Conservation (phyloP, 2,797 vertebrate genomes). For the Acanthurus lineatus region DNA sequence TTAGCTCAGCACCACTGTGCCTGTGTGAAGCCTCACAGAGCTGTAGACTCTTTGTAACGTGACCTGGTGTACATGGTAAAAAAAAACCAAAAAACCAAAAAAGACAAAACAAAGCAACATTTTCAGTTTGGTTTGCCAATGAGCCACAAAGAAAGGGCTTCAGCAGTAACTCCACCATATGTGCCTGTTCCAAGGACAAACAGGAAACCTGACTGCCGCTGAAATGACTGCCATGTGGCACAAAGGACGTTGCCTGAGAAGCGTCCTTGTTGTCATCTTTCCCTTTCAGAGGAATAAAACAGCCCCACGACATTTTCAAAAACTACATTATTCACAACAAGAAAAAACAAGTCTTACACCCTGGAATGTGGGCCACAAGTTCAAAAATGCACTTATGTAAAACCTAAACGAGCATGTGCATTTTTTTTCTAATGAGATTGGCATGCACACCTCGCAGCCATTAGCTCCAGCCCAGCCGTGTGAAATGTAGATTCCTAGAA, state of each 20-base stretch:
- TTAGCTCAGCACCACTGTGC: neutral
- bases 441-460: conserved; percentile 70
- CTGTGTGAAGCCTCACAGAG: neutral
- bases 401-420: conserved; percentile 16
- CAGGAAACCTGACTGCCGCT: neutral
- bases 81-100: no score
- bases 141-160: conserved; percentile 4
- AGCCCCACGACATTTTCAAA: neutral
- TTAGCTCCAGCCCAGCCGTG: conserved; percentile 59
- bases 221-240: conserved; percentile 12
- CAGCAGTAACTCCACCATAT: neutral
- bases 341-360: neutral
- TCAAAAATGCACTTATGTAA: conserved; percentile 30
- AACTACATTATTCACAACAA: conserved; percentile 19
- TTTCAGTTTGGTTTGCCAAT: neutral
- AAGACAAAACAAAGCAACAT: neutral
- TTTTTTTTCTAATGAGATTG: conserved; percentile 75
- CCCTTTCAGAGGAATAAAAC: conserved; percentile 34
- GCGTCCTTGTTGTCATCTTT: conserved; percentile 27
- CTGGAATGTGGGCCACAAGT: neutral
- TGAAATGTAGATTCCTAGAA: conserved; percentile 72
- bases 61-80: neutral
- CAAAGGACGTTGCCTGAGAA: conserved; percentile 29
- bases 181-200: conserved; percentile 6
- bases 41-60: neutral